Base-by-base conservation (phyloP, 2,888 invertebrate species). In the Limnephilus auricula region DNA sequence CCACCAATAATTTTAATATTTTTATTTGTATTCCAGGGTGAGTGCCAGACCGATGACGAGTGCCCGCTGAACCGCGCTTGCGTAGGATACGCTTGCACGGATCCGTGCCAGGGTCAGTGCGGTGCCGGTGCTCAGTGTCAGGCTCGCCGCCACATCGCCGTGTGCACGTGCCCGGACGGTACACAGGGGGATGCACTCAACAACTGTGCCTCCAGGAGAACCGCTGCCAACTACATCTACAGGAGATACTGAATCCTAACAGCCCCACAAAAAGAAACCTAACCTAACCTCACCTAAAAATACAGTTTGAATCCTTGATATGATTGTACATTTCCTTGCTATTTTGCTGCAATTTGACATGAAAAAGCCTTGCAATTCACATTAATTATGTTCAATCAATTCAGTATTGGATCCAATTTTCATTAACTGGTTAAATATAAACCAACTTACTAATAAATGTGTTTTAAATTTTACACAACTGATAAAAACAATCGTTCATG, bases 101-200 rank as follows among this genome's bases (percentile, higher is more conserved):
- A 98, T 95, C 98, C 98, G 0, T 98, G 98, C 94, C 96, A 97
- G 79, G 97, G 97, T 91, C 98, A 98, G 94, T 98, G 98, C 94
- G 98, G 98, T 12, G 95, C 97, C 0, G 97, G 97, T 31, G 98
- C 98, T 79, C 96, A 96, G 90, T 98, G 98, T 94, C 97, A 97
- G 94, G 97, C 97, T 0, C 96, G 98, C 91, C 96, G 97, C 50
- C 98, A 98, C 94, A 96, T 98, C 89, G 98, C 98, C 6, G 98
- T 98, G 79, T 98, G 98, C 94, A 98, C 98, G 2, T 98, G 98
- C 93, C 97, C 97, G 0, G 95, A 96, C 78, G 98, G 98, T 94
- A 94, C 95, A 91, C 95, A 95, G 80, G 97, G 97, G 32, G 97
- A 97, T 94, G 97, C 97, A 1, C 94, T 96, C 25, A 95, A 96